Evolutionary conservation across 2,888 invertebrate species (phyloP).

Genomic region (Acrobeloides nanus): DNA sequence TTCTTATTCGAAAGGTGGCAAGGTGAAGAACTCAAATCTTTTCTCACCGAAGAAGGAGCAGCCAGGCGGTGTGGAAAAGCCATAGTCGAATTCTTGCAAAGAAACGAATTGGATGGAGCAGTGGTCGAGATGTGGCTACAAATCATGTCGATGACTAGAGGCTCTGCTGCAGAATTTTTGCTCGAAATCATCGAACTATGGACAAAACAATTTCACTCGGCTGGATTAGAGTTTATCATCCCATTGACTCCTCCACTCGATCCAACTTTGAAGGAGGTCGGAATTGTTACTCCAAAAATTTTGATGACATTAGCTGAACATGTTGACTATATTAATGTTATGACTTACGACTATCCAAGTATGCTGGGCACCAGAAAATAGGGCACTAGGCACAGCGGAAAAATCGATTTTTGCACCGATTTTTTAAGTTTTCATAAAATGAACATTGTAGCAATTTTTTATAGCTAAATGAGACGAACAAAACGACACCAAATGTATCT

Average conservation of each 20-base stretch:
- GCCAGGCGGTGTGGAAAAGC: conserved; percentile 66
- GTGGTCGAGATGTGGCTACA: conserved; percentile 85
- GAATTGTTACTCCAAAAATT: conserved; percentile 22
- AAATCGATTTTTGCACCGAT: no score
- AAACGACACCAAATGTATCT: no score
- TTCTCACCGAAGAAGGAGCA: conserved; percentile 67
- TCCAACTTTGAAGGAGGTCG: conserved; percentile 19
- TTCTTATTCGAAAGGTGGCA: conserved; percentile 81
- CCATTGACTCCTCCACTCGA: conserved; percentile 35
- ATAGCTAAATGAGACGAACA: no score
- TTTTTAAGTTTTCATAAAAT: no score
- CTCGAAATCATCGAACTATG: conserved; percentile 24
- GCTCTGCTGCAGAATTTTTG: conserved; percentile 45
- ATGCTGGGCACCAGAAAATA: neutral
- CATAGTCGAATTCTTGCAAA: conserved; percentile 64
- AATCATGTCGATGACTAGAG: conserved; percentile 59
- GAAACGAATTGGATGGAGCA: conserved; percentile 77
- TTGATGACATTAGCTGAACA: conserved; percentile 20
- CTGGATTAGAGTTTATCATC: conserved; percentile 24
- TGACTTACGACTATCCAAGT: conserved; percentile 45
- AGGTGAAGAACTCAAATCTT: conserved; percentile 66
- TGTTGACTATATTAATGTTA: conserved; percentile 41
- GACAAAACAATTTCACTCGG: conserved; percentile 24
- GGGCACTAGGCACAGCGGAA: neutral
- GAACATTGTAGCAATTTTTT: no score